A percentile compares a stretch with the other conserved stretches of the same genome.
Conservation (phyloP, 2,888 invertebrate genomes). For the Cerastoderma edule region DNA sequence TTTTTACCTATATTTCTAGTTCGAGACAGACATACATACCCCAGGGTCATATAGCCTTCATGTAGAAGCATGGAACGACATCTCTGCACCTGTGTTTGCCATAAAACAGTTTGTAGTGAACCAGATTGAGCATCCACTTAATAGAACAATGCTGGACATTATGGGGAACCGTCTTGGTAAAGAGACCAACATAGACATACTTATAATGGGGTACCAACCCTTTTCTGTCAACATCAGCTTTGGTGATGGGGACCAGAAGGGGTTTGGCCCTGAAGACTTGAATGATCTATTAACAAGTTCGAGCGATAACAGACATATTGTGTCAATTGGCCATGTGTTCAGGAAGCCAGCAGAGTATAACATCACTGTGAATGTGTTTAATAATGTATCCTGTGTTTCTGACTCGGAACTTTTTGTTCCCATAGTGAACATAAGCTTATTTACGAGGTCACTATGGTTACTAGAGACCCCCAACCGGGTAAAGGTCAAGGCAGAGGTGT, state of each 20-base stretch:
- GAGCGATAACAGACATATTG: slow-evolving; percentile 11
- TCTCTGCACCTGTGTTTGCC: slow-evolving; percentile 52
- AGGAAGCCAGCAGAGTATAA: slow-evolving; percentile 64
- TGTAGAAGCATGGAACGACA: slow-evolving; percentile 69
- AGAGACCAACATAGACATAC: slow-evolving; percentile 59
- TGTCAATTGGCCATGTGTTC: slow-evolving; percentile 60
- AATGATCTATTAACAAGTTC: background rate
- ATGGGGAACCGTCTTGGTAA: slow-evolving; percentile 58
- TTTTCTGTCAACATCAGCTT: slow-evolving; percentile 65
- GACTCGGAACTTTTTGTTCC: slow-evolving; percentile 62
- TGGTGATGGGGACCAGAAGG: slow-evolving; percentile 66
- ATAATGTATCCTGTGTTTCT: slow-evolving; percentile 61
- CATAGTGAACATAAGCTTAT: slow-evolving; percentile 65
- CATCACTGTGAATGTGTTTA: slow-evolving; percentile 71
- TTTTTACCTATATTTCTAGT: slow-evolving; percentile 61
- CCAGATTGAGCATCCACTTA: slow-evolving; percentile 65
- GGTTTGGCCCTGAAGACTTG: slow-evolving; percentile 39
- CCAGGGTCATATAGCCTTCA: slow-evolving; percentile 60
- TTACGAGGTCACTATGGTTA: slow-evolving; percentile 57
- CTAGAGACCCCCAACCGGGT: slow-evolving; percentile 61
- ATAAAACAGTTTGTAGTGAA: slow-evolving; percentile 51
- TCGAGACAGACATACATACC: slow-evolving; percentile 51
- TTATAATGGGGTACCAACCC: slow-evolving; percentile 60
- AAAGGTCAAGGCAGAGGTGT: slow-evolving; percentile 69
- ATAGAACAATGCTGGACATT: slow-evolving; percentile 52